Percentiles rank a stretch among this genome's conserved stretches.
Evolutionary conservation across 2,797 vertebrate species (phyloP).

Genomic region (Cephalopachus bancanus): DNA sequence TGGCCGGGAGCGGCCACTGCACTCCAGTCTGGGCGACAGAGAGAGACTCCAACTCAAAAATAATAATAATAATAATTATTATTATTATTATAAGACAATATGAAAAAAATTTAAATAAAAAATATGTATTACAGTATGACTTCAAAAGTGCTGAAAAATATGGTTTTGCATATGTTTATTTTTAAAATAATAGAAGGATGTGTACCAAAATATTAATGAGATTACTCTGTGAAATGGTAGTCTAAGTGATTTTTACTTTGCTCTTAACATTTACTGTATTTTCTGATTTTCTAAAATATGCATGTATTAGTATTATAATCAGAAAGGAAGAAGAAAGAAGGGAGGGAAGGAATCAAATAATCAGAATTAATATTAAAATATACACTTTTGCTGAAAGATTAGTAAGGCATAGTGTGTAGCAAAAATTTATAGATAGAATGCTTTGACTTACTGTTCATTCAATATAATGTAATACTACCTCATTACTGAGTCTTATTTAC

Average conservation of each 20-base stretch:
- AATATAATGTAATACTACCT: not conserved
- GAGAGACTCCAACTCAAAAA: too few species aligned
- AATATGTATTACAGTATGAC: not conserved
- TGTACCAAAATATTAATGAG: slow-evolving; percentile 19
- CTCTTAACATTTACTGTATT: not conserved
- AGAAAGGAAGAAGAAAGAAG: not conserved
- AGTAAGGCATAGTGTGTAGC: not conserved
- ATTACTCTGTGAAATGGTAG: not conserved
- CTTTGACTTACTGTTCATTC: not conserved
- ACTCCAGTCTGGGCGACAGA: too few species aligned
- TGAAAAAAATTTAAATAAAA: slow-evolving; percentile 11
- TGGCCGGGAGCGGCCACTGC: too few species aligned
- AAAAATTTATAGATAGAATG: not conserved
- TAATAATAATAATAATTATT: too few species aligned
- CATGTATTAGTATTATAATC: not conserved
- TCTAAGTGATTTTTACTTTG: slow-evolving; percentile 26
- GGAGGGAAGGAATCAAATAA: not conserved
- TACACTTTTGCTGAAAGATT: slow-evolving; percentile 20
- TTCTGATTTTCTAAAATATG: slow-evolving; percentile 15
- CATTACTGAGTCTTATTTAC: not conserved
- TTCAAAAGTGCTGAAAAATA: not conserved
- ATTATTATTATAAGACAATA: not conserved
- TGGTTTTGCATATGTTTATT: not conserved
- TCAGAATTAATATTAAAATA: slow-evolving; percentile 23
- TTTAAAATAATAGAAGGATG: slow-evolving; percentile 50